Percentiles rank a stretch among this genome's conserved stretches.
phyloP scores from a whole-genome alignment of 2,888 invertebrate species.

The Melieria picta region DNA sequence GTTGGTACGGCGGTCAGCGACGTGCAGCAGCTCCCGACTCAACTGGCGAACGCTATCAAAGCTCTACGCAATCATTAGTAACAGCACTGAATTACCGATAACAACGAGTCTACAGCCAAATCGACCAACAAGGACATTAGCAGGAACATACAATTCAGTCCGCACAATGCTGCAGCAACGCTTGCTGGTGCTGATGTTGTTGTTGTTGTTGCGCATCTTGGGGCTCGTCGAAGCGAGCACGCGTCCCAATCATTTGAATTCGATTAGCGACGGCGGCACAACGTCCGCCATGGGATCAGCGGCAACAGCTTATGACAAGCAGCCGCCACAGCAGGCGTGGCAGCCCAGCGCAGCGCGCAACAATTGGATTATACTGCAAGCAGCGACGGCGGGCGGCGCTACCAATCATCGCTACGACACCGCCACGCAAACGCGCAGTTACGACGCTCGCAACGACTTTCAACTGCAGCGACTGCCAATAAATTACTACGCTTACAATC shows the following conservation, averaged over 20 bases:
- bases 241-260: conserved; percentile 44
- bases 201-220: background rate
- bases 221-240: background rate
- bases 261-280: conserved; percentile 24
- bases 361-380: conserved; percentile 55
- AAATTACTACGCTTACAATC: conserved; percentile 56
- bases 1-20: background rate
- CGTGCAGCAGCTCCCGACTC: no score
- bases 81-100: no score
- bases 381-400: background rate
- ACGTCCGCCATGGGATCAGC: conserved; percentile 15
- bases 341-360: conserved; percentile 50
- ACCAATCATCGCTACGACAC: background rate
- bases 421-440: background rate
- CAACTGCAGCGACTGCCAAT: conserved; percentile 47
- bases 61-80: no score
- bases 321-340: conserved; percentile 45
- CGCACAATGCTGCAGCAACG: background rate
- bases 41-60: no score
- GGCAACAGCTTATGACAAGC: conserved; percentile 17
- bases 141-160: no score
- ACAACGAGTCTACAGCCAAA: no score
- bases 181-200: conserved; percentile 10
- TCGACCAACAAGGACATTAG: no score
- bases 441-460: conserved; percentile 12